These are phyloP conservation scores for Acipenser transmontanus DNA, from an alignment of 2,797 vertebrate genomes.

Conservation along the genomic window DNA sequence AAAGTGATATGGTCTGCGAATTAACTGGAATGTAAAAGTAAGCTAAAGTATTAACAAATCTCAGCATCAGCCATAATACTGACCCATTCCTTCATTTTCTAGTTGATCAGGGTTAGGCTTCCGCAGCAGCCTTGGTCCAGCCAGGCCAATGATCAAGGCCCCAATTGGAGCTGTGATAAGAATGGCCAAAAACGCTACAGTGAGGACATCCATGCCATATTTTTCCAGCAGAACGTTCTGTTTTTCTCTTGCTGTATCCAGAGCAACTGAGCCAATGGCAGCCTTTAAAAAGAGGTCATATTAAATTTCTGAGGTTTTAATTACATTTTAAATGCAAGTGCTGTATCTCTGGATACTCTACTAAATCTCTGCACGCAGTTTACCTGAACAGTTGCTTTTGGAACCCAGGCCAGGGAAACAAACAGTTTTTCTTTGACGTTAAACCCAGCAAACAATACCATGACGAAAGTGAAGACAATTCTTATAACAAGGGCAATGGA, in stretches of 20 bases:
- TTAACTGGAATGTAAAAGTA: too few species aligned
- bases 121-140: conserved; percentile 75
- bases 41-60: too few species aligned
- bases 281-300: conserved; percentile 58
- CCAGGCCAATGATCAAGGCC: conserved; percentile 78
- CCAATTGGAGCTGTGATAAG: conserved; percentile 83
- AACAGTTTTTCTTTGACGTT: conserved; percentile 85
- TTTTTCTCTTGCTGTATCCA: conserved; percentile 73
- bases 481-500: conserved; percentile 63
- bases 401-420: conserved; percentile 86
- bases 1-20: too few species aligned
- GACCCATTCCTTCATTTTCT: conserved; percentile 30
- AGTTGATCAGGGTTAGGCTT: conserved; percentile 51
- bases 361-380: not conserved
- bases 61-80: not conserved
- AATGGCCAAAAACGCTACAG: conserved; percentile 81
- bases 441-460: conserved; percentile 81
- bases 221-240: conserved; percentile 55
- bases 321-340: too few species aligned
- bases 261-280: conserved; percentile 86
- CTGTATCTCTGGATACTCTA: not conserved
- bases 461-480: conserved; percentile 66
- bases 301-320: not conserved
- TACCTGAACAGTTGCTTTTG: conserved; percentile 93
- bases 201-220: conserved; percentile 80